phyloP scores from a whole-genome alignment of 2,113 vertebrate species.

The Sisor rabdophorus region DNA sequence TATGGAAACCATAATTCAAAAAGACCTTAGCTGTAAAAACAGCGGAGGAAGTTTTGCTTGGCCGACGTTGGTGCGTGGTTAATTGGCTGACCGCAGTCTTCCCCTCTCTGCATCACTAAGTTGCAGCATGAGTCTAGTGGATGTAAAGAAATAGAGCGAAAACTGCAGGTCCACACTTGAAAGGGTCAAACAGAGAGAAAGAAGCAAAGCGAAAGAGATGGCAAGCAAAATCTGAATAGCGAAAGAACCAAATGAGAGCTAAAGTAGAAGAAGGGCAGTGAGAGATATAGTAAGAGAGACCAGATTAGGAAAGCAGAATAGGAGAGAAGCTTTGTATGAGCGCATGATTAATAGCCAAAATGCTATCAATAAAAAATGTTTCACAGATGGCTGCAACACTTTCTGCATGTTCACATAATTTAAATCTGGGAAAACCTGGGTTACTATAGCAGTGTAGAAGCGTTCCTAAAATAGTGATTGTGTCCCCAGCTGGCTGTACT shows the following conservation, averaged over 20 bases:
- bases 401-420: background rate
- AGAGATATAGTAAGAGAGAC: conserved; percentile 8
- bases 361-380: conserved; percentile 32
- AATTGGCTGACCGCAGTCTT: conserved; percentile 71
- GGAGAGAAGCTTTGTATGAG: conserved; percentile 1
- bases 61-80: conserved; percentile 61
- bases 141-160: conserved; percentile 41
- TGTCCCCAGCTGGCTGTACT: conserved; percentile 30
- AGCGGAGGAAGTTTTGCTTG: conserved; percentile 74
- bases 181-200: conserved; percentile 53
- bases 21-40: conserved; percentile 69
- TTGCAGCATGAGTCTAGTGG: conserved; percentile 59
- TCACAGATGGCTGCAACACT: conserved; percentile 32
- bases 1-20: conserved; percentile 69
- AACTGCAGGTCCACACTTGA: conserved; percentile 48
- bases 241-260: background rate
- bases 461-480: conserved; percentile 31
- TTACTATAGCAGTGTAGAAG: background rate
- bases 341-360: conserved; percentile 22
- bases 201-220: conserved; percentile 16
- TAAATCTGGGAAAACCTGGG: conserved; percentile 9
- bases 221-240: background rate
- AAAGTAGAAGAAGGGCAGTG: conserved; percentile 33
- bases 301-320: background rate
- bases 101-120: conserved; percentile 61